Percentiles rank a stretch among this genome's conserved stretches.
phyloP scores from a whole-genome alignment of 2,113 vertebrate genomes.

The Taxidea taxus region DNA sequence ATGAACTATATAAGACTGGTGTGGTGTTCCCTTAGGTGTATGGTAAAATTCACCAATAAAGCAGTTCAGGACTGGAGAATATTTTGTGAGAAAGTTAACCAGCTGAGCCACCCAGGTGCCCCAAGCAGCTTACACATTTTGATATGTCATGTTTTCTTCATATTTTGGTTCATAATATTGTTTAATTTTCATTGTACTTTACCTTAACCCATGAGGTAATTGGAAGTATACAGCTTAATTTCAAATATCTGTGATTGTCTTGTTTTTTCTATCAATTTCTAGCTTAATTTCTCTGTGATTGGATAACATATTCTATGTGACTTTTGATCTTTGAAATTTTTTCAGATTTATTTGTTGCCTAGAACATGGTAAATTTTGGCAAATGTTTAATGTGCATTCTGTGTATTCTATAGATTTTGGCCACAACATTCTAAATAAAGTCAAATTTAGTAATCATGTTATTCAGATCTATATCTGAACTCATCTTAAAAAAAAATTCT shows the following conservation, averaged over 20 bases:
- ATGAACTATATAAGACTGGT: background rate
- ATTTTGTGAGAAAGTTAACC: background rate
- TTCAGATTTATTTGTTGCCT: background rate
- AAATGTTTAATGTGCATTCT: background rate
- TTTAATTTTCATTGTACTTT: background rate
- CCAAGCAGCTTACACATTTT: background rate
- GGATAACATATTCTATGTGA: background rate
- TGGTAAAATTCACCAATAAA: background rate
- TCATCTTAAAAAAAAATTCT: background rate
- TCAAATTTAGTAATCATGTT: background rate
- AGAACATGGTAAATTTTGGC: background rate
- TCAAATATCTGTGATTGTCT: background rate
- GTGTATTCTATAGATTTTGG: background rate
- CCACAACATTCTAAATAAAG: background rate
- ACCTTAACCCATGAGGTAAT: background rate
- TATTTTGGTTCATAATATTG: background rate
- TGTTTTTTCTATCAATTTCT: background rate
- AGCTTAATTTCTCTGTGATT: background rate
- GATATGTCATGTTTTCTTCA: background rate
- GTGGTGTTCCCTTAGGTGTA: background rate
- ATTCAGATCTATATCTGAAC: background rate
- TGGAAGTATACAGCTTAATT: background rate
- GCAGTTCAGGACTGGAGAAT: background rate
- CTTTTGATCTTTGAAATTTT: conserved; percentile 1
- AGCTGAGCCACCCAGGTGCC: background rate